phyloP scores from a whole-genome alignment of 2,113 vertebrate species.

The Xenopus borealis region DNA sequence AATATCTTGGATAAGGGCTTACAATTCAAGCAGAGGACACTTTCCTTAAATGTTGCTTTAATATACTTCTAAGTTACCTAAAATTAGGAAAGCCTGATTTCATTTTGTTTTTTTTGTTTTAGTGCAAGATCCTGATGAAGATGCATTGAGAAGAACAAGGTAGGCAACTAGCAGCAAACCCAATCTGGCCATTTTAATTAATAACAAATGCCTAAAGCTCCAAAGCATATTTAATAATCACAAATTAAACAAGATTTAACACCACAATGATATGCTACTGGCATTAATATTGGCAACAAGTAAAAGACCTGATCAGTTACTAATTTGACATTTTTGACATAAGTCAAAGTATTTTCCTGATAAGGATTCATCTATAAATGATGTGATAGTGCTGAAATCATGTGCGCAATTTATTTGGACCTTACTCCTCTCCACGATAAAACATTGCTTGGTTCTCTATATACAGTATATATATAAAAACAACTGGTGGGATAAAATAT shows the following conservation, averaged over 20 bases:
- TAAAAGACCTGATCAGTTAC: slow-evolving; percentile 39
- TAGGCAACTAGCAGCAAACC: slow-evolving; percentile 68
- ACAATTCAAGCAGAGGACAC: no score
- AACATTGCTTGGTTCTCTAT: no score
- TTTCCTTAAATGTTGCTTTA: no score
- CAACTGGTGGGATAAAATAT: no score
- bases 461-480: no score
- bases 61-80: no score
- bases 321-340: neutral
- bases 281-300: slow-evolving; percentile 29
- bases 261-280: slow-evolving; percentile 47
- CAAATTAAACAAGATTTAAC: slow-evolving; percentile 26
- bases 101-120: slow-evolving; percentile 28
- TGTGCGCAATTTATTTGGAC: slow-evolving; percentile 69
- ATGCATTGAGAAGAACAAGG: slow-evolving; percentile 92
- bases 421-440: no score
- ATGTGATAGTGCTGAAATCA: slow-evolving; percentile 45
- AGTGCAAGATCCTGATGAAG: slow-evolving; percentile 99
- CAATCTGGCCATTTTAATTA: slow-evolving; percentile 47
- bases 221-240: slow-evolving; percentile 52
- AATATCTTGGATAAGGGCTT: no score
- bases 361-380: slow-evolving; percentile 30
- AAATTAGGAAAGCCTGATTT: no score
- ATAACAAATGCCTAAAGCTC: slow-evolving; percentile 55
- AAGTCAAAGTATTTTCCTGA: neutral